These are phyloP conservation scores for Tetramorium simillimum DNA, from an alignment of 1,140 invertebrate genomes.

Conservation along the genomic window DNA sequence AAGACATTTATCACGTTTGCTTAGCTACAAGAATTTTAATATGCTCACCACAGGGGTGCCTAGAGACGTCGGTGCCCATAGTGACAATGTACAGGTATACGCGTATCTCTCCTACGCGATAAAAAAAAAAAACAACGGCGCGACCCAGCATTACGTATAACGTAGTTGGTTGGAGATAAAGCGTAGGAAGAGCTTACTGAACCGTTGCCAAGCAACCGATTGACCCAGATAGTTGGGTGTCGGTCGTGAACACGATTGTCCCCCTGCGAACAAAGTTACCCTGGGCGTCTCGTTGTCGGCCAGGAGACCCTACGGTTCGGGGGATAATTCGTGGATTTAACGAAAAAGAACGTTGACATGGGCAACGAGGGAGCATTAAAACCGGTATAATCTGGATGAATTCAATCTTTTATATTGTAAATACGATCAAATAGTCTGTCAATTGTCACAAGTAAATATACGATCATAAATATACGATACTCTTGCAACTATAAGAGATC, in stretches of 20 bases:
- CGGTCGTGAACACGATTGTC: slow-evolving; percentile 45
- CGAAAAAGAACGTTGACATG: not conserved
- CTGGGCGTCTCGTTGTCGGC: slow-evolving; percentile 65
- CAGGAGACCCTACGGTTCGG: slow-evolving; percentile 3
- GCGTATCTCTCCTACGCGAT: slow-evolving; percentile 21
- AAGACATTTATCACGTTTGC: not conserved
- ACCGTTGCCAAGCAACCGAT: slow-evolving; percentile 75
- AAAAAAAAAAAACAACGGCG: slow-evolving; percentile 2
- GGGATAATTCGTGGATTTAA: slow-evolving; percentile 7
- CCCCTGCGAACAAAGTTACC: slow-evolving; percentile 54
- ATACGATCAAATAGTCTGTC: not conserved
- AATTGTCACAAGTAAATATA: not conserved
- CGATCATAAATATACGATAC: not conserved
- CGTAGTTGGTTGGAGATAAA: slow-evolving; percentile 57
- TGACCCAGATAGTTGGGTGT: slow-evolving; percentile 72
- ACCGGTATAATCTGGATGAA: not conserved
- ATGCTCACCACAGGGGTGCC: slow-evolving; percentile 1
- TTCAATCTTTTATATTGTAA: not conserved
- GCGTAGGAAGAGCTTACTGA: slow-evolving; percentile 69
- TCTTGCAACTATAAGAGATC: not conserved
- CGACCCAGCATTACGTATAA: slow-evolving; percentile 38
- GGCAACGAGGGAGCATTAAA: not conserved
- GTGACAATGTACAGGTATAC: slow-evolving; percentile 36
- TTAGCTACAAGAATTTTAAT: not conserved
- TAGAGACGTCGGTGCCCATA: not conserved